A percentile compares a stretch with the other conserved stretches of the same genome.
Evolutionary conservation across 2,113 vertebrate genomes (phyloP).

Genomic region (western clawed frog (Xenopus tropicalis)): UCB_Xtro_10.0 CM004446.2:110191501-110192000

Average conservation of each 20-base stretch:
- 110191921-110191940: background rate
- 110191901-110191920: conserved; percentile 21
- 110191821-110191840: conserved; percentile 44
- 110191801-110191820: conserved; percentile 33
- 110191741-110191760: conserved; percentile 7
- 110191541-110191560: background rate
- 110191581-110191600: conserved; percentile 10
- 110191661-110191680: conserved; percentile 18
- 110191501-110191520: too few relatives aligned
- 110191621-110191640: conserved; percentile 33
- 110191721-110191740: conserved; percentile 35
- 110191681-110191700: conserved; percentile 42
- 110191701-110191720: conserved; percentile 45
- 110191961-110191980: background rate
- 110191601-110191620: conserved; percentile 20
- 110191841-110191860: conserved; percentile 40
- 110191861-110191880: conserved; percentile 31
- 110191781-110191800: conserved; percentile 24
- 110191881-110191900: conserved; percentile 17
- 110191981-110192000: background rate
- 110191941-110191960: background rate
- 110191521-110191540: too few relatives aligned
- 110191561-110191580: conserved; percentile 10
- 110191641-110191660: conserved; percentile 20
- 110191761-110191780: conserved; percentile 16